A percentile compares a stretch with the other conserved stretches of the same genome.
Evolutionary conservation across 1,140 invertebrate genomes (phyloP).

Genomic region (Cydia fagiglandana): DNA sequence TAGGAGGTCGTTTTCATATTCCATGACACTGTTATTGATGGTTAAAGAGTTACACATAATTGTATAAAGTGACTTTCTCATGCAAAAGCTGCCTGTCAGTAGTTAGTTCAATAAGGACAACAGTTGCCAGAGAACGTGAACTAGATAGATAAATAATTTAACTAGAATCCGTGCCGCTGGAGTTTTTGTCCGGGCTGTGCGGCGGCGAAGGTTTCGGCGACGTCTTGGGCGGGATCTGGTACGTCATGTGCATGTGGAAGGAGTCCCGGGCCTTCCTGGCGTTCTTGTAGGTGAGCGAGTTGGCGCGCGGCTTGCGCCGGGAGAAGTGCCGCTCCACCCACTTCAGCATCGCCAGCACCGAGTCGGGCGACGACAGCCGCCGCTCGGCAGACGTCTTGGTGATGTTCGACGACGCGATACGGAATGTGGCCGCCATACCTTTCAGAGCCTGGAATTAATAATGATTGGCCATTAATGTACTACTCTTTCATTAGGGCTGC

Average conservation of each 20-base stretch:
- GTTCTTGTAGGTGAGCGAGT: constrained; percentile 81
- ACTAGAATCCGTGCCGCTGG: constrained; percentile 57
- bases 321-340: constrained; percentile 93
- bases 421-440: constrained; percentile 94
- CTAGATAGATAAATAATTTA: constrained; percentile 26
- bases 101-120: no score
- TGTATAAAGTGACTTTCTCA: not conserved
- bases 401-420: constrained; percentile 90
- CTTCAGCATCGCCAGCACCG: constrained; percentile 92
- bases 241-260: constrained; percentile 87
- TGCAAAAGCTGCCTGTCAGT: not conserved
- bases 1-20: no score
- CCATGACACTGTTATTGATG: not conserved
- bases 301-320: constrained; percentile 84
- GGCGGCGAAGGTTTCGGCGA: constrained; percentile 61
- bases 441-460: constrained; percentile 83
- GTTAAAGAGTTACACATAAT: not conserved
- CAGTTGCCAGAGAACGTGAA: not conserved
- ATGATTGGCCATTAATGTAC: no score
- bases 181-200: constrained; percentile 54
- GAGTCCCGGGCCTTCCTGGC: constrained; percentile 80
- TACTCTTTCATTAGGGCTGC: no score
- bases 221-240: constrained; percentile 62
- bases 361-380: constrained; percentile 91
- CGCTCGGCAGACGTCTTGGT: constrained; percentile 92